Evolutionary conservation across 2,113 vertebrate genomes (phyloP).

Genomic region (Nansenia antarctica): DNA sequence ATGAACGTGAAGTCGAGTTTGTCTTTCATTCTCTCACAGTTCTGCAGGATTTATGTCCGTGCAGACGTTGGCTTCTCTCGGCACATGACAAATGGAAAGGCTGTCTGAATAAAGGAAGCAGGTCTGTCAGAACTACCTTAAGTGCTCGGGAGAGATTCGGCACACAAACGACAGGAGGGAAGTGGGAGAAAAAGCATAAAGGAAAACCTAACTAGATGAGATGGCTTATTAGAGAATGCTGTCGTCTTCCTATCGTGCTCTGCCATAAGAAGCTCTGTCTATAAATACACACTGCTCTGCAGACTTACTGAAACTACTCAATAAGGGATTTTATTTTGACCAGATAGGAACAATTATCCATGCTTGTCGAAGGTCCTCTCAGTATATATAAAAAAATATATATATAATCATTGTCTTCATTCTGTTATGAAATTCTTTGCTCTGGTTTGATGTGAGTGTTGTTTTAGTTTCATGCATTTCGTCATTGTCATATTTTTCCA

Average conservation of each 20-base stretch:
- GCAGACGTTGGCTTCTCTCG: not conserved
- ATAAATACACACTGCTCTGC: not conserved
- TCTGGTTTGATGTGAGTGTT: not conserved
- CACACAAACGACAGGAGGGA: not conserved
- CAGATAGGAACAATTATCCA: not conserved
- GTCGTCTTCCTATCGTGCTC: not conserved
- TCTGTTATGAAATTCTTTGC: no score
- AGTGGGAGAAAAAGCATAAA: not conserved
- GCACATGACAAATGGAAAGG: conserved; percentile 1
- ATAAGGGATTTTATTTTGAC: not conserved
- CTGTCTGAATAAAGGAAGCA: conserved; percentile 6
- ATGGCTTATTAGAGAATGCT: not conserved
- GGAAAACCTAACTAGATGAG: not conserved
- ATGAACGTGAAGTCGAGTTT: not conserved
- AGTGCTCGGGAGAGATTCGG: not conserved
- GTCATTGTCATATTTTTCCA: not conserved
- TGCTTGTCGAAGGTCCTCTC: not conserved
- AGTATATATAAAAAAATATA: not conserved
- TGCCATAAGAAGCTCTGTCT: not conserved
- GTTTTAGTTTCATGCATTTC: not conserved
- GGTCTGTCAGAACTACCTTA: not conserved
- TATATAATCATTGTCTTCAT: no score
- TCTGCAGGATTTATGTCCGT: not conserved
- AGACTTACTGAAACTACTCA: not conserved
- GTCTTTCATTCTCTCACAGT: not conserved